Conservation (phyloP, 2,888 invertebrate genomes). For the Melipona bicolor region DNA sequence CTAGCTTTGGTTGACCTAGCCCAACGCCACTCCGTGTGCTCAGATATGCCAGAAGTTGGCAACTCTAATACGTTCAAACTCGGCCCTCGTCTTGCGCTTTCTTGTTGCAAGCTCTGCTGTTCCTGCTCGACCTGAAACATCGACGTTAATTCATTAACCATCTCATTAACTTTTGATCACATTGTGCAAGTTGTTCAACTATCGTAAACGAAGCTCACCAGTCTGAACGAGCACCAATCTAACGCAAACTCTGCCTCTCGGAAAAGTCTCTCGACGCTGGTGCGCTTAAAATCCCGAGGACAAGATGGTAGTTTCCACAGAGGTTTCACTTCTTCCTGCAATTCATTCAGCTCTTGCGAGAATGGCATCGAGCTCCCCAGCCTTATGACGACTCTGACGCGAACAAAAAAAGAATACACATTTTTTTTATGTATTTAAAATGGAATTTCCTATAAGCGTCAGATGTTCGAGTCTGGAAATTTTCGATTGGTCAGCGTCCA, state of each 20-base stretch:
- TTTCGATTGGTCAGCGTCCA: background rate
- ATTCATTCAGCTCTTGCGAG: constrained; percentile 88
- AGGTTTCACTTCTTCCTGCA: constrained; percentile 93
- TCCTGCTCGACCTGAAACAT: constrained; percentile 76
- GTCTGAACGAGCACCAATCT: constrained; percentile 95
- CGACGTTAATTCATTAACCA: background rate
- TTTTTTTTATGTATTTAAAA: background rate
- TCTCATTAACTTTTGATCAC: background rate
- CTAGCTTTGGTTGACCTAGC: constrained; percentile 86
- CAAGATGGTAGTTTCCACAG: constrained; percentile 91
- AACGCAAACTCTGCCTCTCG: constrained; percentile 91
- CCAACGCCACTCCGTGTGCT: constrained; percentile 86
- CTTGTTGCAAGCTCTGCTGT: constrained; percentile 71
- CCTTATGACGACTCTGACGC: constrained; percentile 90
- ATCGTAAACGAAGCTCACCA: constrained; percentile 86
- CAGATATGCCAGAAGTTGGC: constrained; percentile 78
- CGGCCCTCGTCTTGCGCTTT: constrained; percentile 80
- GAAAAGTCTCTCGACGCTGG: constrained; percentile 93
- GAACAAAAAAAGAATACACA: constrained; percentile 15
- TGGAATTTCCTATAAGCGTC: background rate
- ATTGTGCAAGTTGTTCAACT: background rate
- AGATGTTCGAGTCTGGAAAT: background rate
- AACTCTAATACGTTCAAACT: constrained; percentile 79
- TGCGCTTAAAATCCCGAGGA: constrained; percentile 92
- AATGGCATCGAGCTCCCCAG: constrained; percentile 91